Evolutionary conservation across 2,797 vertebrate genomes (phyloP).

Genomic region (Bryconaethiops microstoma): DNA sequence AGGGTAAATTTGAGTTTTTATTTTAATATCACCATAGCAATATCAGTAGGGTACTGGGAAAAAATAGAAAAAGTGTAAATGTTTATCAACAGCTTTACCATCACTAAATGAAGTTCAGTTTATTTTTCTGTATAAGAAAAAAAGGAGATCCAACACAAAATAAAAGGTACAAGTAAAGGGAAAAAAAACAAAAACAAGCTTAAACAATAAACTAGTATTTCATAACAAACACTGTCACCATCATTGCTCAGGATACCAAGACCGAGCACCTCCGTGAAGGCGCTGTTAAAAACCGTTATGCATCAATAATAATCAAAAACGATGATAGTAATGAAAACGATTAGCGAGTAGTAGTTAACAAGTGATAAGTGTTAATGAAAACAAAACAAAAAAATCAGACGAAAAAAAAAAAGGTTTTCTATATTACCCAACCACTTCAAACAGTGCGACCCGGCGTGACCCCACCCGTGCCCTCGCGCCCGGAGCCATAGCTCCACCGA

Average conservation of each 20-base stretch:
- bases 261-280: conserved; percentile 71
- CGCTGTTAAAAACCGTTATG: conserved; percentile 79
- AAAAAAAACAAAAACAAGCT: conserved; percentile 72
- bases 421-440: conserved; percentile 77
- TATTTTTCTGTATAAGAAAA: conserved; percentile 87
- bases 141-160: conserved; percentile 85
- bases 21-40: too few relatives aligned
- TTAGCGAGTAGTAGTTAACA: conserved; percentile 83
- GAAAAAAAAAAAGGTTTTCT: conserved; percentile 82
- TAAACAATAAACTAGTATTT: conserved; percentile 83
- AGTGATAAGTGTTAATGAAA: conserved; percentile 85
- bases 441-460: conserved; percentile 80
- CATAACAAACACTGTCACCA: conserved; percentile 82
- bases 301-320: conserved; percentile 81
- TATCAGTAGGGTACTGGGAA: too few relatives aligned
- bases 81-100: conserved; percentile 28
- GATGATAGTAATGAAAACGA: conserved; percentile 80
- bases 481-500: conserved; percentile 75
- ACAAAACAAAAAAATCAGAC: conserved; percentile 74
- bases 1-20: too few relatives aligned
- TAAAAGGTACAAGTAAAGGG: conserved; percentile 79
- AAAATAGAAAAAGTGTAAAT: background rate
- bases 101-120: conserved; percentile 71
- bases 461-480: conserved; percentile 72
- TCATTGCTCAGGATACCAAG: conserved; percentile 81